Evolutionary conservation across 2,888 invertebrate genomes (phyloP).

Genomic region (Sarcophaga rosellei): DNA sequence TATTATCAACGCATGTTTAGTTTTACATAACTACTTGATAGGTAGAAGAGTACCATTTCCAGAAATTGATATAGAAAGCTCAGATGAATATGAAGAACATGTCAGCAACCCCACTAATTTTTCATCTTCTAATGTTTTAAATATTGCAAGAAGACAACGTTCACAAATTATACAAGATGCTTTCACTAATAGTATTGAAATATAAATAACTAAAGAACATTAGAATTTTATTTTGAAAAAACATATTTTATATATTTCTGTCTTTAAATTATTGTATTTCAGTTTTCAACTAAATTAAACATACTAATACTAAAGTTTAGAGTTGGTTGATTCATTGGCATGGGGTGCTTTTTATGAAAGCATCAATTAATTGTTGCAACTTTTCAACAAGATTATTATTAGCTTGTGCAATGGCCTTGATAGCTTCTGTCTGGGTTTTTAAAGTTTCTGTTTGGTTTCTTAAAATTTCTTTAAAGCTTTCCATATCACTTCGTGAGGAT

Average conservation of each 20-base stretch:
- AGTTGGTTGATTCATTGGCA: not conserved
- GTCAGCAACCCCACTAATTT: not conserved
- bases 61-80: conserved; percentile 1
- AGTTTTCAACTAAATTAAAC: not conserved
- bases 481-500: not conserved
- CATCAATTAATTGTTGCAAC: conserved; percentile 9
- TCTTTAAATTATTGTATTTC: not conserved
- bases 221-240: not conserved
- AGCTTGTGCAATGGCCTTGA: not conserved
- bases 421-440: conserved; percentile 14
- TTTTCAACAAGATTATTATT: conserved; percentile 15
- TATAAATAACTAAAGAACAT: not conserved
- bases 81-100: conserved; percentile 11
- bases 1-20: conserved; percentile 35
- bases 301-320: too few relatives aligned
- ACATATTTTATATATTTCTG: not conserved
- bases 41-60: not conserved
- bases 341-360: not conserved
- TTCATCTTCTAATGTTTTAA: not conserved
- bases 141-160: conserved; percentile 24
- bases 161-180: conserved; percentile 13
- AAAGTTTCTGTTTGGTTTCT: not conserved
- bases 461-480: too few relatives aligned
- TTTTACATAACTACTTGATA: conserved; percentile 21
- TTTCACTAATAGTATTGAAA: conserved; percentile 1